Evolutionary conservation across 2,888 invertebrate species (phyloP), one percentile per base, ranked within the genome.

Genomic region (Carterocephalus palaemon): DNA sequence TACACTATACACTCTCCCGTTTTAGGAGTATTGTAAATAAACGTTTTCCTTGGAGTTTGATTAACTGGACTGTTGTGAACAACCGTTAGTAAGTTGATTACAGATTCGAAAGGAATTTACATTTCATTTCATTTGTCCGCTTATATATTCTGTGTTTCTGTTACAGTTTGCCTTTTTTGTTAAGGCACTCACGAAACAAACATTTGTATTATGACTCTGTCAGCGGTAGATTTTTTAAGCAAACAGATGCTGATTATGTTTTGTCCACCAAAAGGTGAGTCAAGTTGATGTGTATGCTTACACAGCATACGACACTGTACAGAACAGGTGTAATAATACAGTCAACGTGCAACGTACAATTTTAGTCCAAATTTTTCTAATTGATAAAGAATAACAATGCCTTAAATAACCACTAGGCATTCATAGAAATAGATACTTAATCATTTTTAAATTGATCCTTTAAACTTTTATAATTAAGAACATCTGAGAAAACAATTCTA

Each of bases 31-130:
- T 12, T 20, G 48, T 49, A 47, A 53, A 41, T 32, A 40, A 46
- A 51, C 55, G 52, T 49, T 47, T 47, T 51, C 43, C 33, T 41
- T 48, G 29, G 24, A 46, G 49, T 51, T 48, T 54, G 51, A 54
- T 49, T 51, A 48, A 48, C 49, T 47, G 48, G 46, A 31, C 41
- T 54, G 50, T 52, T 54, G 48, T 32, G 41, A 20, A 46, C 41
- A 34, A 36, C 34, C 20, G 36, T 43, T 34, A 10, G 36, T 36
- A 42, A 42, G 15, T 34, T 20, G 43, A 19, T 42, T 42, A 34
- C 33, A 19, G 28, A 28, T 34, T 23, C 24, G 28, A 42, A 34
- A 28, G 34, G 23, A 45, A 45, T 28, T 42, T 34, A 28, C 42
- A 34, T 34, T 33, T 42, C 28, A 33, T 41, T 41, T 12, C n/a